Base-by-base conservation (phyloP, 2,113 vertebrate species). In the Dunckerocampus dactyliophorus region DNA sequence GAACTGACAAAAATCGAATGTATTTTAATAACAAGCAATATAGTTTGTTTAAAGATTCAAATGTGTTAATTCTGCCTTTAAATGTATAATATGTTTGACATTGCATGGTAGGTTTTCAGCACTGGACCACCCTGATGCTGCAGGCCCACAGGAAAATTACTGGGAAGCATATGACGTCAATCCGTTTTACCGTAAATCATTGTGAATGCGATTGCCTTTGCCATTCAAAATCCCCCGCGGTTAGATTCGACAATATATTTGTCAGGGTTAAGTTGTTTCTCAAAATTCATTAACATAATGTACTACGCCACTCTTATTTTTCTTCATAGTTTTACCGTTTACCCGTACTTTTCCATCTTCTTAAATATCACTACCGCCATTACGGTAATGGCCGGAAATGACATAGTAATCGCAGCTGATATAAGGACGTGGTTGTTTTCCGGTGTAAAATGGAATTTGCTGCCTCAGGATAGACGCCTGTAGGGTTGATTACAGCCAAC, bases 361-460 rank as follows among this genome's bases (percentile, higher is more conserved):
- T 15, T 20, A 12, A 56, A 21, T 21, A 1, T 15, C 14, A 21
- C 34, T 56, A 15, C 3, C 7, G 7, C 11, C 54, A 56, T 69
- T 75, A 77, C 80, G 60, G 82, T 74, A 80, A 8, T 46, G 21
- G 48, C 45, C 74, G 87, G 87, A 87, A 80, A 61, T 84, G 54
- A 8, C 83, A 73, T 81, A 1, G 4, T 31, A 5, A 0, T 63
- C 50, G 69, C 76, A 58, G 81, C 67, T 81, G 75, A 77, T 78
- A 78, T 66, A 85, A 84, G 47, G 79, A 80, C 82, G 77, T 65
- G 81, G 81, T 79, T 65, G 20, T 49, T 62, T 82, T 88, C 82
- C 82, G 83, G 79, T 59, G 54, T 76, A 67, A 74, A 80, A 81
- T 72, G 77, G 72, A 34, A 60, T 59, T 66, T 17, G 37, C 59